phyloP scores from a whole-genome alignment of 1,140 invertebrate genomes.

The Oppia nitens region DNA sequence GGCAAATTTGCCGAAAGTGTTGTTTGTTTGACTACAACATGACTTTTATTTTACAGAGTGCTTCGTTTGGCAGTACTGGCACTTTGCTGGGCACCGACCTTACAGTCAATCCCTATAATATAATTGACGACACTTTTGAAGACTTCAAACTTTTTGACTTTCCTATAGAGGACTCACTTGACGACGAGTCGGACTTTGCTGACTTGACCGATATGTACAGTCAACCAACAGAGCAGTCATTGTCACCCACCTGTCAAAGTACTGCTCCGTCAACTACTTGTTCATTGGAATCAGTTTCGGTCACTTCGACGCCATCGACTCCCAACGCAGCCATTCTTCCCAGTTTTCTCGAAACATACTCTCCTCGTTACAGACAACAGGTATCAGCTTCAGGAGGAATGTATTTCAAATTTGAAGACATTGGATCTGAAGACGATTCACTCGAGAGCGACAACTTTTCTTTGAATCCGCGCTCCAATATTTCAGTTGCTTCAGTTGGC shows the following conservation, averaged over 20 bases:
- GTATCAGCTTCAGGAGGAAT: background rate
- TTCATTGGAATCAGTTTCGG: background rate
- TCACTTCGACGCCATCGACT: constrained; percentile 11
- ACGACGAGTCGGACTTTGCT: background rate
- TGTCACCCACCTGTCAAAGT: background rate
- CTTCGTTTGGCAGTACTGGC: background rate
- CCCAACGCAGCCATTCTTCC: constrained; percentile 44
- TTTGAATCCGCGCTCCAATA: background rate
- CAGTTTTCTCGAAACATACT: constrained; percentile 71
- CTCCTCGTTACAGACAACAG: constrained; percentile 33
- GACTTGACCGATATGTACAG: constrained; percentile 6
- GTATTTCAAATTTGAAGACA: constrained; percentile 19
- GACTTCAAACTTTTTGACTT: constrained; percentile 7
- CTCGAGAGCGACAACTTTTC: background rate
- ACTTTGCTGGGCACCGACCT: background rate
- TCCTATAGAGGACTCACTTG: constrained; percentile 5
- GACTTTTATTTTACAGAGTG: background rate
- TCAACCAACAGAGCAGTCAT: background rate
- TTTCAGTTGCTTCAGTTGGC: constrained; percentile 16
- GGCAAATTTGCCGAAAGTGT: too few species aligned
- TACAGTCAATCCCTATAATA: background rate
- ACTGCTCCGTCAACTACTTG: background rate
- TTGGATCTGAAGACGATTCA: constrained; percentile 16
- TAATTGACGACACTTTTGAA: background rate
- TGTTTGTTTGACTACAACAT: background rate